These are phyloP conservation scores for Euzophera pinguis DNA, from an alignment of 2,888 invertebrate genomes.

Conservation along the genomic window DNA sequence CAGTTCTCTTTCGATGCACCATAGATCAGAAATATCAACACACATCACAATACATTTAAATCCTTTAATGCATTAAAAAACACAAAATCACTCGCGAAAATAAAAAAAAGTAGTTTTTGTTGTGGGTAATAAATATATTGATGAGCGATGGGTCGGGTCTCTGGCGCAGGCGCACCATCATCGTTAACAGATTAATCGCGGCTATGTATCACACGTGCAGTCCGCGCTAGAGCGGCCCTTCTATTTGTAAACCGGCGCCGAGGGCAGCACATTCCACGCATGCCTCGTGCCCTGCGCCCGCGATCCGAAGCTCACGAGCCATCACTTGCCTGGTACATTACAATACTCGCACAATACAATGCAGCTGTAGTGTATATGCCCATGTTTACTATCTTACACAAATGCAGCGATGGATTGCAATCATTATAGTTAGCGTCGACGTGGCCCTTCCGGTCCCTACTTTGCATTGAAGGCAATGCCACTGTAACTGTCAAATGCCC, in stretches of 20 bases:
- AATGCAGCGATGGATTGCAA: slow-evolving; percentile 46
- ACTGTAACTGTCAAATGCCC: slow-evolving; percentile 53
- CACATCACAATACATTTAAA: background rate
- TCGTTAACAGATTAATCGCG: slow-evolving; percentile 70
- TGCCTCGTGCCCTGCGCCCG: slow-evolving; percentile 61
- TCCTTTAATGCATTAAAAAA: background rate
- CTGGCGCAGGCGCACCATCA: slow-evolving; percentile 53
- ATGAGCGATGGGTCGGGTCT: slow-evolving; percentile 40
- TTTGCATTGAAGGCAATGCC: slow-evolving; percentile 49
- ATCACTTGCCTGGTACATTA: slow-evolving; percentile 29
- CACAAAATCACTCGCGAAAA: background rate
- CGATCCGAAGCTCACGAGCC: slow-evolving; percentile 37
- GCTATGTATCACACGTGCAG: slow-evolving; percentile 75
- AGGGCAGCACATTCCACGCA: slow-evolving; percentile 74
- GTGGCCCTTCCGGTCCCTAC: slow-evolving; percentile 29
- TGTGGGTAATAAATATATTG: slow-evolving; percentile 27
- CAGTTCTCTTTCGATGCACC: background rate
- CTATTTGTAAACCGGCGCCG: slow-evolving; percentile 79
- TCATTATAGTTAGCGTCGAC: slow-evolving; percentile 21
- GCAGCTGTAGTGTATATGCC: slow-evolving; percentile 36
- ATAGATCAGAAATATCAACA: background rate
- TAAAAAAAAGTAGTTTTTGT: background rate
- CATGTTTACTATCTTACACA: slow-evolving; percentile 33
- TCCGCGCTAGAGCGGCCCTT: slow-evolving; percentile 71
- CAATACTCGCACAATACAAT: slow-evolving; percentile 42